Evolutionary conservation across 2,113 vertebrate species (phyloP).

Genomic region (Donacobius atricapilla): DNA sequence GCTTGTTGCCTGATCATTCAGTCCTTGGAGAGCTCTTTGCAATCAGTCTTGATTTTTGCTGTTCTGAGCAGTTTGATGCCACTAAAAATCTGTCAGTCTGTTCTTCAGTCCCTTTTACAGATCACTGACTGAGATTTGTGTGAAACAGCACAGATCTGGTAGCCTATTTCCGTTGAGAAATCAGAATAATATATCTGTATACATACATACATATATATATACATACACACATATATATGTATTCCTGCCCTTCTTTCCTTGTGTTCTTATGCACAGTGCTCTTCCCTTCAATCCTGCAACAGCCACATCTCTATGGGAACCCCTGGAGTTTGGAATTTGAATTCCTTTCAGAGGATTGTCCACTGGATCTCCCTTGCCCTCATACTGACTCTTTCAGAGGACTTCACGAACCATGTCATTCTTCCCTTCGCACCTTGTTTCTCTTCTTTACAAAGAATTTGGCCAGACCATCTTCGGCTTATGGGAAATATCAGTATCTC

Average conservation of each 20-base stretch:
- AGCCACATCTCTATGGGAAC: background rate
- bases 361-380: background rate
- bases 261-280: background rate
- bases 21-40: background rate
- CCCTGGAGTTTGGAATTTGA: background rate
- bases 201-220: accelerated
- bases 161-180: background rate
- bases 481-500: background rate
- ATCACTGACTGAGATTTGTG: background rate
- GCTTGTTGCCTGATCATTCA: background rate
- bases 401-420: background rate
- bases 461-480: background rate
- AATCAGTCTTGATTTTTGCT: background rate
- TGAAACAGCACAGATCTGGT: background rate
- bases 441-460: background rate
- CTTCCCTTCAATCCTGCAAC: background rate
- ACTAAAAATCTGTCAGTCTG: background rate
- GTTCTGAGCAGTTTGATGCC: background rate
- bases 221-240: too few species aligned
- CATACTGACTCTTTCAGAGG: background rate
- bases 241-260: background rate
- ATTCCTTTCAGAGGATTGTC: background rate
- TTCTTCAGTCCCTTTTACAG: background rate
- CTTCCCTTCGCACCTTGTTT: background rate
- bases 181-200: accelerated